A percentile compares a stretch with the other conserved stretches of the same genome.
Conservation (phyloP, 2,888 invertebrate species). For the Dicycla oo region DNA sequence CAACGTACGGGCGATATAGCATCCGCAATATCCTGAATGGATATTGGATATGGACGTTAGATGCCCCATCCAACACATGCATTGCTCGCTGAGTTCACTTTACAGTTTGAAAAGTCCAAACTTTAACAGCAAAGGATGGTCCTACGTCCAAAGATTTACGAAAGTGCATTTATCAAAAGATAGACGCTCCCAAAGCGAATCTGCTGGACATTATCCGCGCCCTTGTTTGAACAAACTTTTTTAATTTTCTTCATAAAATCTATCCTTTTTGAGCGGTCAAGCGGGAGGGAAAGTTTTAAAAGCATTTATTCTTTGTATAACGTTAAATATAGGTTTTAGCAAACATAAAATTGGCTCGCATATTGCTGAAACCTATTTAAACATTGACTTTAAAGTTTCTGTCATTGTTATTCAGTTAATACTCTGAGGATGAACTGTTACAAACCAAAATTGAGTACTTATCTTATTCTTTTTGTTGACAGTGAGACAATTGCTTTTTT, state of each 20-base stretch:
- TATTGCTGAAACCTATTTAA: constrained; percentile 57
- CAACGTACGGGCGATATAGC: constrained; percentile 69
- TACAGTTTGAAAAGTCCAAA: constrained; percentile 1
- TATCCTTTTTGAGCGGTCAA: constrained; percentile 77
- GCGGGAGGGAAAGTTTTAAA: constrained; percentile 74
- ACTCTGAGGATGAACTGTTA: constrained; percentile 26
- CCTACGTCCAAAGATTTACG: constrained; percentile 45
- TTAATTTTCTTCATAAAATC: constrained; percentile 81
- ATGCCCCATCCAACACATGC: constrained; percentile 6
- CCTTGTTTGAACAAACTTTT: constrained; percentile 82
- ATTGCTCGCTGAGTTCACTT: constrained; percentile 28
- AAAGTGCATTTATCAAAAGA: constrained; percentile 49
- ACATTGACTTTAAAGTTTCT: constrained; percentile 59
- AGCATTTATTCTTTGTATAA: constrained; percentile 69
- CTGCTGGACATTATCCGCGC: constrained; percentile 65
- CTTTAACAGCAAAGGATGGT: constrained; percentile 46
- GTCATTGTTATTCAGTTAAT: constrained; percentile 43
- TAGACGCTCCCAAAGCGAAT: constrained; percentile 61
- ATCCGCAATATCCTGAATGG: constrained; percentile 63
- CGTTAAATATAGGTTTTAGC: constrained; percentile 54
- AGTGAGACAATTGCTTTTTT: constrained; percentile 46
- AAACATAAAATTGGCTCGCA: constrained; percentile 48
- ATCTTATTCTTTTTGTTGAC: constrained; percentile 40
- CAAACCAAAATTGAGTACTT: constrained; percentile 30
- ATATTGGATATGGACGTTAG: constrained; percentile 36